Conservation (phyloP, 2,797 vertebrate genomes). For the Botia almorhae region DNA sequence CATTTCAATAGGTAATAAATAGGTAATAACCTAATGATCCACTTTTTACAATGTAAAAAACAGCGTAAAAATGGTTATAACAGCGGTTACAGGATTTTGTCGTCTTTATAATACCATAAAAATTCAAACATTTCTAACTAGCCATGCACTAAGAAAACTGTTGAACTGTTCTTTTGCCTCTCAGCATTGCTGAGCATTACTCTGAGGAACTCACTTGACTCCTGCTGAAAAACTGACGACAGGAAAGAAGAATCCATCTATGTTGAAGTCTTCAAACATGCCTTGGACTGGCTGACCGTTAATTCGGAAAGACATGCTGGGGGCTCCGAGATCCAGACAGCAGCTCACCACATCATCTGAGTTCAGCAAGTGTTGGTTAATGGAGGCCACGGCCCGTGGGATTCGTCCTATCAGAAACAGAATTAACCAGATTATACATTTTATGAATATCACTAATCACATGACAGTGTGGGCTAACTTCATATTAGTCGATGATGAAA, state of each 20-base stretch:
- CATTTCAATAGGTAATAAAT: not conserved
- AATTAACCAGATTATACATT: not conserved
- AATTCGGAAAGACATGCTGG: slow-evolving; percentile 98
- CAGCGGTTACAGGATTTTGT: not conserved
- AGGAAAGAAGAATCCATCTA: slow-evolving; percentile 94
- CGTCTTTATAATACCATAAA: not conserved
- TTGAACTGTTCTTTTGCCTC: slow-evolving; percentile 19
- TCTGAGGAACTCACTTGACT: slow-evolving; percentile 88
- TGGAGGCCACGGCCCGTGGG: slow-evolving; percentile 91
- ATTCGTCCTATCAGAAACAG: slow-evolving; percentile 83
- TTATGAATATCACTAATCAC: not conserved
- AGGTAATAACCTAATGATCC: not conserved
- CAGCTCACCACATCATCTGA: slow-evolving; percentile 98
- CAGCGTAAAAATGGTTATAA: too few species aligned
- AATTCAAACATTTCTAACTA: too few species aligned
- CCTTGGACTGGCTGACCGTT: slow-evolving; percentile 98
- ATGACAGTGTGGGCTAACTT: not conserved
- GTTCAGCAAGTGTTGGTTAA: slow-evolving; percentile 95
- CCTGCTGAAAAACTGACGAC: slow-evolving; percentile 98
- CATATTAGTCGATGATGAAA: not conserved
- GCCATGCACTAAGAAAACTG: not conserved
- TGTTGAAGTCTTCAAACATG: slow-evolving; percentile 99
- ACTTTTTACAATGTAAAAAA: too few species aligned
- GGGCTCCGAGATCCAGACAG: slow-evolving; percentile 94
- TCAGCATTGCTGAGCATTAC: not conserved